Base-by-base conservation (phyloP, 2,888 invertebrate species). In the Ophion slaviceki region DNA sequence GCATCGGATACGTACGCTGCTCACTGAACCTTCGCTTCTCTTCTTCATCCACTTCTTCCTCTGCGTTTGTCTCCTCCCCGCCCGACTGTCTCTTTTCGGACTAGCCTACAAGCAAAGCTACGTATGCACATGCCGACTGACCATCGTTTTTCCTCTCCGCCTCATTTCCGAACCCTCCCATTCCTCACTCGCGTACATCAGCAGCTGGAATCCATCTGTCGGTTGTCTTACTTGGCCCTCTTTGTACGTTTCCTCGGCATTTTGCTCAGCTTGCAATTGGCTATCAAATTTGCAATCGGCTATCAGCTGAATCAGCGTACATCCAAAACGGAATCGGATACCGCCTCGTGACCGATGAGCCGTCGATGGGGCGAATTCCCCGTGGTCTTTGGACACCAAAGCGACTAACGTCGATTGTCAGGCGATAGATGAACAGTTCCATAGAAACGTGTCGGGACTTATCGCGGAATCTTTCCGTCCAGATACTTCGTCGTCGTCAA, bases 1-100 rank as follows among this genome's bases (percentile, higher is more conserved):
- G 88, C 89, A 90, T 90, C 90, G 88, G 87, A 89, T 89, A 82
- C 86, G 85, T 84, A 88, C 80, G 86, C 77, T 81, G 47, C 78
- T 80, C 61, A 80, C 80, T 80, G 80, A 79, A 79, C 79, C 68
- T 78, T 68, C 61, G 53, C 77, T 40, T 47, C 78, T 17, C 64
- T n/a, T 45, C 32, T 67, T 79, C 75, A 24, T 70, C 67, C 59
- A 68, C 71, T 24, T 70, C 67, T 53, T 71, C 66, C 20, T 80
- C 74, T 59, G 66, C 75, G 75, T 79, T 74, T 28, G 74, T 78
- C 81, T 75, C 87, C 71, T 79, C 71, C 77, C 79, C 64, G 80
- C 53, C 17, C 1, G 81, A 85, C 82, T 80, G 83, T 86, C 86
- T 86, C 86, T 86, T 87, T 86, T 82, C 83, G 86, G 88, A 86